These are phyloP conservation scores for Megalopta genalis DNA, from an alignment of 1,140 invertebrate genomes.

Conservation along the genomic window DNA sequence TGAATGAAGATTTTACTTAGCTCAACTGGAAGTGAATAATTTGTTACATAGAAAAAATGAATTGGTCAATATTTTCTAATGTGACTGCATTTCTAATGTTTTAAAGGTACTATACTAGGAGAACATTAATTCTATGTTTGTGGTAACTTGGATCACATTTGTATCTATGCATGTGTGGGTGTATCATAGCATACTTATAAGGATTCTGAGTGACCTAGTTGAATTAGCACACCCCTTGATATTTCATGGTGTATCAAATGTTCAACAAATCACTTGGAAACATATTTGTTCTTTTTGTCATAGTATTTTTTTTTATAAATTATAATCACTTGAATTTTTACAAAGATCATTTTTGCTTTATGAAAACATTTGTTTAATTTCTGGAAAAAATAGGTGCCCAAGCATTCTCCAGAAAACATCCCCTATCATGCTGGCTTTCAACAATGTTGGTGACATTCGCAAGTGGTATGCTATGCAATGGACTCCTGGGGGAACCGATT, in stretches of 20 bases:
- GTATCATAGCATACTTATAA: constrained; percentile 41
- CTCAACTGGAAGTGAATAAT: not conserved
- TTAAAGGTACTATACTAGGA: not conserved
- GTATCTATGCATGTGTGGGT: not conserved
- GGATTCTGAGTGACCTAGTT: constrained; percentile 63
- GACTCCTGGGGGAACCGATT: constrained; percentile 96
- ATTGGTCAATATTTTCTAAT: not conserved
- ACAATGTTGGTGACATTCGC: constrained; percentile 99
- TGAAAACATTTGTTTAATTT: too few relatives aligned
- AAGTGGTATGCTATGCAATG: constrained; percentile 96
- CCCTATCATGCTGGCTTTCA: constrained; percentile 97
- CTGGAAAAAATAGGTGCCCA: constrained; percentile 85
- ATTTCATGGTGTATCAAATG: constrained; percentile 32
- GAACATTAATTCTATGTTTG: constrained; percentile 16
- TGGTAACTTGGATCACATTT: constrained; percentile 6
- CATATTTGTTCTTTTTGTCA: not conserved
- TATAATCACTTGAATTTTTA: constrained; percentile 8
- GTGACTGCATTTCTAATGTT: not conserved
- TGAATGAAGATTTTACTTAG: not conserved
- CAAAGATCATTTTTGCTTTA: not conserved
- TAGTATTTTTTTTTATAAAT: not conserved
- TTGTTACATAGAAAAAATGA: not conserved
- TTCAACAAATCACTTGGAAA: constrained; percentile 12
- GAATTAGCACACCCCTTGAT: constrained; percentile 22
- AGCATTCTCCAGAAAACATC: constrained; percentile 97